Conservation (phyloP, 2,113 vertebrate species). For the Pelodiscus sinensis region DNA sequence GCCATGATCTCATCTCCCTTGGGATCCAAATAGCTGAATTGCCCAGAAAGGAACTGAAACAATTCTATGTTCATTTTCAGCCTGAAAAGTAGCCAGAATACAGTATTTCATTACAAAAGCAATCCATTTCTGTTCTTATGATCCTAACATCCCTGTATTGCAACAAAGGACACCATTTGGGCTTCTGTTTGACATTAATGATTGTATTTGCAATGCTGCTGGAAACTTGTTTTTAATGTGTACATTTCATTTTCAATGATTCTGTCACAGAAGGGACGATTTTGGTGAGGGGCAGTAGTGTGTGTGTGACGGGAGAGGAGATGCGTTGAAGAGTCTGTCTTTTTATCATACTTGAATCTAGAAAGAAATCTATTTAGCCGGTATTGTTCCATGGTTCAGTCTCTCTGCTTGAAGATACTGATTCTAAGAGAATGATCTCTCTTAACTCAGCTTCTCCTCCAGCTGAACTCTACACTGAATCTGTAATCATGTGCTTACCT, state of each 20-base stretch:
- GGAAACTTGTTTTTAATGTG: neutral
- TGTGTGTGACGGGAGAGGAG: too few species aligned
- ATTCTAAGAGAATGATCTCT: constrained; percentile 32
- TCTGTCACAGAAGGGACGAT: too few species aligned
- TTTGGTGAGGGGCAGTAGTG: neutral
- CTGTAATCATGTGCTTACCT: constrained; percentile 58
- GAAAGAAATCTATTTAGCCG: neutral
- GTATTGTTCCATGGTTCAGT: neutral
- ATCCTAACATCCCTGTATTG: neutral
- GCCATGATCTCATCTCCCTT: constrained; percentile 51
- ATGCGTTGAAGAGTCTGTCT: neutral
- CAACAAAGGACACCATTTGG: fast-evolving
- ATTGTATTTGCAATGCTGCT: neutral
- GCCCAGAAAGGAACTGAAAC: constrained; percentile 65
- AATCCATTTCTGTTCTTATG: fast-evolving
- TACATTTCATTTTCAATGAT: neutral
- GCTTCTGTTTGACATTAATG: neutral
- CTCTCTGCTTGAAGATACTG: neutral
- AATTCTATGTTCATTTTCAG: constrained; percentile 52
- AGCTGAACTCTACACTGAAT: neutral
- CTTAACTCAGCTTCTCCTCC: neutral
- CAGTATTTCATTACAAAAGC: constrained; percentile 27
- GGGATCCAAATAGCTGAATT: neutral
- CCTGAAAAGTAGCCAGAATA: neutral
- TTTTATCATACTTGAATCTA: neutral